Evolutionary conservation across 2,113 vertebrate species (phyloP).

Genomic region (Rhombomys opimus): DNA sequence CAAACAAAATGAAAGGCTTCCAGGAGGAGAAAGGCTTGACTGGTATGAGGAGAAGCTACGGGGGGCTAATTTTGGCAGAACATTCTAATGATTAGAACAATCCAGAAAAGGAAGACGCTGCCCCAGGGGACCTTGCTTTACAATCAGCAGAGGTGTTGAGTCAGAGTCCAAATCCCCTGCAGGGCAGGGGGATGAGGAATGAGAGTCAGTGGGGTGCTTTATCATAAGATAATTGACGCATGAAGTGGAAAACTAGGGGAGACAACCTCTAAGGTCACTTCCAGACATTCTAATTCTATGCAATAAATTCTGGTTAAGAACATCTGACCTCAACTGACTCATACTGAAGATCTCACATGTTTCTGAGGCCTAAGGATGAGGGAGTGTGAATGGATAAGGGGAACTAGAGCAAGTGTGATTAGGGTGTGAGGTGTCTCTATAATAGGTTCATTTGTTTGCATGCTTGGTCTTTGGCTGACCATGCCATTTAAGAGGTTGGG

Average conservation of each 20-base stretch:
- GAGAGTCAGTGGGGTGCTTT: neutral
- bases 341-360: neutral
- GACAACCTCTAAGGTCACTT: constrained; percentile 18
- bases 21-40: constrained; percentile 31
- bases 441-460: neutral
- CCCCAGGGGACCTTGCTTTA: constrained; percentile 67
- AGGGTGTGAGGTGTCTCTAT: neutral
- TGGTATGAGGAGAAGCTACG: constrained; percentile 27
- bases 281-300: constrained; percentile 11
- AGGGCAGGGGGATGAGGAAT: neutral
- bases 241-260: neutral
- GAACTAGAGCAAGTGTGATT: neutral
- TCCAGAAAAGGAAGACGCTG: constrained; percentile 61
- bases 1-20: constrained; percentile 48
- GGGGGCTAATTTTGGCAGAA: constrained; percentile 72
- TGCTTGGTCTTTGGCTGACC: neutral
- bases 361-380: neutral
- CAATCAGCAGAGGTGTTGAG: constrained; percentile 52
- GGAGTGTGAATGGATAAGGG: neutral
- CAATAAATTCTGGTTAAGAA: constrained; percentile 14
- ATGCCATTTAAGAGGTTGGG: neutral
- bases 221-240: constrained; percentile 37
- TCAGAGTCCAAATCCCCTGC: neutral
- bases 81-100: constrained; percentile 59
- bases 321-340: neutral